Percentiles rank a stretch among this genome's conserved stretches.
These are phyloP conservation scores for Styela clava DNA, from an alignment of 23 tunicate genomes.

Conservation along the genomic window DNA sequence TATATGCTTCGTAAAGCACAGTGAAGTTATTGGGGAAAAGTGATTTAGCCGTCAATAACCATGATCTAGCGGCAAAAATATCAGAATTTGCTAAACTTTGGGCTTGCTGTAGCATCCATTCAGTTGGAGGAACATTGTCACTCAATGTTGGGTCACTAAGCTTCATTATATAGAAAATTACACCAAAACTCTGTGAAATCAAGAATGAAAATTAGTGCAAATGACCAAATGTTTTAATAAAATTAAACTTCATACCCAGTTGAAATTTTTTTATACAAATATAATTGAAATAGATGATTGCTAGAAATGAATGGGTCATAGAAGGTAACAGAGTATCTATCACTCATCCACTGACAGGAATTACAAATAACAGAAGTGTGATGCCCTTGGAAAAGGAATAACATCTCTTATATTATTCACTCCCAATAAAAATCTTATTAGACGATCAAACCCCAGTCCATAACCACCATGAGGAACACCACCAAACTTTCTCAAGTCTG, in stretches of 20 bases:
- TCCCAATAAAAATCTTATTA: constrained; percentile 62
- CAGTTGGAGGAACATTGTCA: neutral
- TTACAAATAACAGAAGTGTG: neutral
- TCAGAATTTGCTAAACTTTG: constrained; percentile 22
- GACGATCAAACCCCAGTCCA: constrained; percentile 86
- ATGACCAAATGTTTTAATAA: too few relatives aligned
- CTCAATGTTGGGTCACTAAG: neutral
- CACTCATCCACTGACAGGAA: too few relatives aligned
- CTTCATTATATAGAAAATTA: too few relatives aligned
- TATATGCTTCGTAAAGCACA: constrained; percentile 24
- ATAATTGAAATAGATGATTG: too few relatives aligned
- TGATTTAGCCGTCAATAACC: constrained; percentile 41
- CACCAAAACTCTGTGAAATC: neutral
- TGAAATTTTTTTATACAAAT: too few relatives aligned
- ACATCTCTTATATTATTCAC: constrained; percentile 69
- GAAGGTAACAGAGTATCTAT: too few relatives aligned
- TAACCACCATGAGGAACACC: constrained; percentile 77
- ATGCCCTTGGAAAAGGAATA: constrained; percentile 75
- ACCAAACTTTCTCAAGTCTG: constrained; percentile 64
- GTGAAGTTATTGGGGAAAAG: constrained; percentile 64
- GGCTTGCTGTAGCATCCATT: constrained; percentile 35
- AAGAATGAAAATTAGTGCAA: too few relatives aligned
- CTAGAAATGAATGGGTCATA: too few relatives aligned
- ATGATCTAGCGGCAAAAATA: constrained; percentile 51
- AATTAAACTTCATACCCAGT: too few relatives aligned